Conservation (phyloP, 2,888 invertebrate genomes). For the Tetrapedia diversipes region DNA sequence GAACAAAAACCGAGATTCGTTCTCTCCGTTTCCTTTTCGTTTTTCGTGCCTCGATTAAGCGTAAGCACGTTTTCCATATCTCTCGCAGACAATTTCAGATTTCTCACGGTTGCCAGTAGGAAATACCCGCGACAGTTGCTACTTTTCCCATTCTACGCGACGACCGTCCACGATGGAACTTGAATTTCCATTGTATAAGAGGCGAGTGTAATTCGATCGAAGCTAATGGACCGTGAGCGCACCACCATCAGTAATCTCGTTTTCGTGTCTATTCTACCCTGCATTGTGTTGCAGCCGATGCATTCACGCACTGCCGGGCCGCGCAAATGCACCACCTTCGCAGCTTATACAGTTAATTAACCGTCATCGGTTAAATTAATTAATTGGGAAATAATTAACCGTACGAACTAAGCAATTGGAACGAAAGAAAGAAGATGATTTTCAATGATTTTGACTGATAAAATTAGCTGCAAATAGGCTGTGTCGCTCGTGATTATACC, state of each 20-base stretch:
- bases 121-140: background rate
- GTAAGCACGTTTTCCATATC: background rate
- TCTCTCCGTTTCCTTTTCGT: background rate
- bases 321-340: background rate
- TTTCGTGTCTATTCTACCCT: conserved; percentile 51
- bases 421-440: background rate
- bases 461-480: too few species aligned
- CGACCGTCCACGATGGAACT: conserved; percentile 22
- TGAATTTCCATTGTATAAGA: conserved; percentile 39
- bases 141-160: conserved; percentile 4
- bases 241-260: conserved; percentile 61
- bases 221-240: conserved; percentile 50
- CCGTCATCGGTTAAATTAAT: too few species aligned
- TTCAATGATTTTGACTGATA: too few species aligned
- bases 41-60: background rate
- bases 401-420: too few species aligned
- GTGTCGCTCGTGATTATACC: too few species aligned
- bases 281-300: conserved; percentile 9
- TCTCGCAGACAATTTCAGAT: background rate
- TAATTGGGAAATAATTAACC: background rate
- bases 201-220: conserved; percentile 60
- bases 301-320: background rate
- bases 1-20: background rate
- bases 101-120: background rate
- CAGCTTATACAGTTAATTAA: conserved; percentile 36